Base-by-base conservation (phyloP, 2,888 invertebrate species). In the Eupithecia centaureata region DNA sequence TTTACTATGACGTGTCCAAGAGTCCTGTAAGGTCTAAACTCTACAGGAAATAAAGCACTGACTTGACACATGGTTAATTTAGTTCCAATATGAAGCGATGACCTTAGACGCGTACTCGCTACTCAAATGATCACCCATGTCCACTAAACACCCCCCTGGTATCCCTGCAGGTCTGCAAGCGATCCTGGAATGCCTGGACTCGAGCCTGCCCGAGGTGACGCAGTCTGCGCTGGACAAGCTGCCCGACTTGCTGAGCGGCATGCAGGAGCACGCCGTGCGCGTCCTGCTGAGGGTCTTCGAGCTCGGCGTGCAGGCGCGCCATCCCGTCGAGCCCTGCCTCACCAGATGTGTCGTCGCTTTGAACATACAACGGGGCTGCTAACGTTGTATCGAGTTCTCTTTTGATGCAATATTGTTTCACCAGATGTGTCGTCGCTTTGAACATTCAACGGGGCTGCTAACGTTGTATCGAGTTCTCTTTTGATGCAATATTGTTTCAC, bases 361-460 rank as follows among this genome's bases (percentile, higher is more conserved):
- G 70, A 97, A 97, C 87, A 93, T 96, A 76, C 98, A 98, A 83
- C 95, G 96, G 78, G 97, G 97, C 18, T 97, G 96, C 91, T 97
- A 92, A 52, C 8, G 25, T 15, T 33, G 15, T 38, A 15, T 2
- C 52, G 15, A 59, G 22, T n/a, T n/a, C n/a, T 47, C 47, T 22
- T 2, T 22, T 18, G 8, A 42, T 5, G 42, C 42, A 42, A 10
- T 18, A 7, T 47, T 96, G 96, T 84, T 96, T 98, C 73, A 95
- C 95, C 67, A 97, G 97, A 82, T 96, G 97, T 67, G 95, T 98
- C 67, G 94, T 96, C 73, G 94, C 97, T 59, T 94, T 98, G 70
- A 97, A 97, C 87, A 93, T 96, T 76, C 98, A 98, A 83, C 95
- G 96, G 78, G 97, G 97, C 18, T 97, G 96, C 91, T 97, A 92